phyloP scores from a whole-genome alignment of 1,140 invertebrate genomes.

The Drosophila serrata region DNA sequence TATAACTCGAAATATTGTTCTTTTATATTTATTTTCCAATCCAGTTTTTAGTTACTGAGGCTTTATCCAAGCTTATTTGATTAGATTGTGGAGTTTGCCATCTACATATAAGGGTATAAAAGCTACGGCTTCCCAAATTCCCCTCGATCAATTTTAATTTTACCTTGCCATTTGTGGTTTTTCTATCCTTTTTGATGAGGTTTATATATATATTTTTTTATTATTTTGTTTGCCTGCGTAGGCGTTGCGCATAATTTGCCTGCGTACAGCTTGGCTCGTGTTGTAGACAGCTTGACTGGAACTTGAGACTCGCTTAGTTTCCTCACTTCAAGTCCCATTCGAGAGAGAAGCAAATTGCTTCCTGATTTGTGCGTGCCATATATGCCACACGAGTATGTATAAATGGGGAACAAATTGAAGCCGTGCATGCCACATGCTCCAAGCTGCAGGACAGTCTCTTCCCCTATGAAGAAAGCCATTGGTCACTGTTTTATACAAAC shows the following conservation, averaged over 20 bases:
- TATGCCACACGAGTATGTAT: conserved; percentile 32
- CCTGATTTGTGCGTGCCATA: conserved; percentile 64
- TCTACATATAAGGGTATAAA: no score
- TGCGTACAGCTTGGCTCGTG: conserved; percentile 22
- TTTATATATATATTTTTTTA: conserved; percentile 10
- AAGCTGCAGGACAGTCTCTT: no score
- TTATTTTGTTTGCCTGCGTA: conserved; percentile 35
- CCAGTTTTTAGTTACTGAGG: no score
- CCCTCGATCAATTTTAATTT: conserved; percentile 3
- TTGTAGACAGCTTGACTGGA: conserved; percentile 12
- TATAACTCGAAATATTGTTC: no score
- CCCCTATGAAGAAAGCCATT: no score
- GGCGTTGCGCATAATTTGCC: conserved; percentile 66
- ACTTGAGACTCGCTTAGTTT: conserved; percentile 41
- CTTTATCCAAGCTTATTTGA: no score
- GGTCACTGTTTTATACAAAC: no score
- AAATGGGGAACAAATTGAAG: conserved; percentile 35
- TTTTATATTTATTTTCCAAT: no score
- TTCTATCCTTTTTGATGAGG: conserved; percentile 10
- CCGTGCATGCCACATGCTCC: conserved; percentile 12
- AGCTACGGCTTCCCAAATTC: background rate
- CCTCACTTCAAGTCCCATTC: conserved; percentile 40
- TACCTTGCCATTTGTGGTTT: conserved; percentile 6
- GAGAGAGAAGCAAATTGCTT: conserved; percentile 66
- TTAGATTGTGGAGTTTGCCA: no score